Base-by-base conservation (phyloP, 2,113 vertebrate genomes). In the Thymallus thymallus region DNA sequence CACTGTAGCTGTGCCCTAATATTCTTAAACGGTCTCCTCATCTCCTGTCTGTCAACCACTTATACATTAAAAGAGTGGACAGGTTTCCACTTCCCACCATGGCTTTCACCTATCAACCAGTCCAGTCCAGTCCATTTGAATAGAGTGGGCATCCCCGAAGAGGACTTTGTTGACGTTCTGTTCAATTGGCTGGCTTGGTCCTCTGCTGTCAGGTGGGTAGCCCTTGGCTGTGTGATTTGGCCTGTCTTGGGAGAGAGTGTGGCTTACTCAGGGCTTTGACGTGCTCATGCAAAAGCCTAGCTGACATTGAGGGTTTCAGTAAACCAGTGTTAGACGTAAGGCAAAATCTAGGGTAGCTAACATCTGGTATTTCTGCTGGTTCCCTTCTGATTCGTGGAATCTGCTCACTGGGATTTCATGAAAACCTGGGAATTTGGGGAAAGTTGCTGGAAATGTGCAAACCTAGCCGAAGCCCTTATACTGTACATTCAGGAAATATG, bases 191-290 rank as follows among this genome's bases (percentile, higher is more conserved):
- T n/a, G 12, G 32, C 73, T 3, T 74, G 79, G 70, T 74, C 75
- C 74, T 85, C 69, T 69, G 72, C 84, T 84, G 76, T 77, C 82
- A 78, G 68, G 77, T 82, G 69, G 74, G 63, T 20, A 56, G 67
- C 76, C 69, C 29, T 32, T 46, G 48, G 84, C 73, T 41, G 69
- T 75, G 74, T 76, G 72, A 70, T 71, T 71, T 67, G 77, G 76
- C 73, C 72, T 76, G 75, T 85, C 81, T 74, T 45, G 4, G 76
- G 45, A 67, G 41, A 13, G 79, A 77, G 67, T 62, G 46, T 74
- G 46, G 68, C 73, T 71, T 79, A 68, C 58, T 73, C 72, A 65
- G 70, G 61, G 26, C 78, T 75, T 41, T 82, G 83, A 83, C 78
- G 68, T 69, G 58, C 67, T 70, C 67, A 72, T 77, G 55, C 41